Conservation (phyloP, 1,140 invertebrate genomes). For the Apis dorsata region DNA sequence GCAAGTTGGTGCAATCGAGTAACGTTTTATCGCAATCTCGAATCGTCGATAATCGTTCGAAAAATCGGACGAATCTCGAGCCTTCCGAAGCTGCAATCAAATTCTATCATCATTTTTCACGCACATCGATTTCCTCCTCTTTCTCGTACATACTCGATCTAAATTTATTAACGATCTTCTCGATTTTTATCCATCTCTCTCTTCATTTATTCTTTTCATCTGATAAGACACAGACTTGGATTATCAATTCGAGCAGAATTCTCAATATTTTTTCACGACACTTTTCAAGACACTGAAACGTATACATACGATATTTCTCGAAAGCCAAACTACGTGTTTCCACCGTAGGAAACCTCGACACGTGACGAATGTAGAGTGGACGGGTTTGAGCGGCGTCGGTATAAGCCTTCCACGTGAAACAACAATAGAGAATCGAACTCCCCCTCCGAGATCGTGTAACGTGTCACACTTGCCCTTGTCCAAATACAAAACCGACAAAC, state of each 20-base stretch:
- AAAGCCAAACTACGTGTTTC: neutral
- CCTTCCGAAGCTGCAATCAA: neutral
- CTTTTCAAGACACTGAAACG: too few relatives aligned
- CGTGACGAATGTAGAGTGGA: neutral
- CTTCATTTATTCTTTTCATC: neutral
- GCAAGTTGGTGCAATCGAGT: neutral
- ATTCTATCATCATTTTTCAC: conserved; percentile 1
- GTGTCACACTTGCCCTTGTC: conserved; percentile 25
- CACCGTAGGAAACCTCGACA: neutral
- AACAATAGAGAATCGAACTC: neutral
- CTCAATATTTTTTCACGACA: too few relatives aligned
- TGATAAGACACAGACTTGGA: too few relatives aligned
- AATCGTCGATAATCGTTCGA: neutral
- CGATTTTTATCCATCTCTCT: neutral
- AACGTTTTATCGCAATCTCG: neutral
- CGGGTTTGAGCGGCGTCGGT: neutral
- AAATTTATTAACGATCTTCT: neutral
- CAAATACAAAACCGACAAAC: conserved; percentile 26
- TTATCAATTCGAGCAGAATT: too few relatives aligned
- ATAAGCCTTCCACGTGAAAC: conserved; percentile 1
- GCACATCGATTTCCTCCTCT: neutral
- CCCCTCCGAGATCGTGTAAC: conserved; percentile 19
- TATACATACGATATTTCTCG: neutral
- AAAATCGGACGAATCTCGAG: neutral
- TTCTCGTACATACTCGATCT: neutral